Percentiles rank a stretch among this genome's conserved stretches.
phyloP scores from a whole-genome alignment of 1,140 invertebrate genomes.

The Agraylea sexmaculata region DNA sequence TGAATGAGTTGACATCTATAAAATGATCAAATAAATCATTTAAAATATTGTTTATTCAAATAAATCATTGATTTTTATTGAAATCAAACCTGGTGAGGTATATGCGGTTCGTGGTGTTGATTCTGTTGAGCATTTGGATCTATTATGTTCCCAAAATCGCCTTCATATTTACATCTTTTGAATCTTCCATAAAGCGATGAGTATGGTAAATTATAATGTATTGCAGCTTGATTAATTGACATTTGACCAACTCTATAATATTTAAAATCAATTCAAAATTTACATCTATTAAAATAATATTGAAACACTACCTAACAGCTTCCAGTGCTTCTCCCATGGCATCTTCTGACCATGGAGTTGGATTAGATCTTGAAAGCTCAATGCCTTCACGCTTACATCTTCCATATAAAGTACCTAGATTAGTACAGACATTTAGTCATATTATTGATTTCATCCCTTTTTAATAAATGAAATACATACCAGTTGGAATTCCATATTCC shows the following conservation, averaged over 20 bases:
- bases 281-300: conserved; percentile 2
- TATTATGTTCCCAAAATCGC: conserved; percentile 12
- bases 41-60: not conserved
- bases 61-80: not conserved
- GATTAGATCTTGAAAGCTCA: conserved; percentile 70
- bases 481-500: conserved; percentile 74
- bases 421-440: too few relatives aligned
- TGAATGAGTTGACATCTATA: conserved; percentile 12
- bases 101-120: conserved; percentile 12
- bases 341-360: conserved; percentile 80
- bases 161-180: conserved; percentile 56
- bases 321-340: conserved; percentile 81
- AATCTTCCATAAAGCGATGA: conserved; percentile 79
- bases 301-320: conserved; percentile 56
- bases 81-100: conserved; percentile 12
- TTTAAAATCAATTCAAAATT: conserved; percentile 7
- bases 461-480: conserved; percentile 19
- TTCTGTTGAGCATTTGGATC: conserved; percentile 11
- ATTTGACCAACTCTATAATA: conserved; percentile 71
- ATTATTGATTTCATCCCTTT: too few relatives aligned
- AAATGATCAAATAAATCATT: too few relatives aligned
- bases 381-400: conserved; percentile 80
- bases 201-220: conserved; percentile 81
- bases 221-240: conserved; percentile 89
- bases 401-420: conserved; percentile 65